Conservation (phyloP, 2,888 invertebrate species). For the Xestia xanthographa region DNA sequence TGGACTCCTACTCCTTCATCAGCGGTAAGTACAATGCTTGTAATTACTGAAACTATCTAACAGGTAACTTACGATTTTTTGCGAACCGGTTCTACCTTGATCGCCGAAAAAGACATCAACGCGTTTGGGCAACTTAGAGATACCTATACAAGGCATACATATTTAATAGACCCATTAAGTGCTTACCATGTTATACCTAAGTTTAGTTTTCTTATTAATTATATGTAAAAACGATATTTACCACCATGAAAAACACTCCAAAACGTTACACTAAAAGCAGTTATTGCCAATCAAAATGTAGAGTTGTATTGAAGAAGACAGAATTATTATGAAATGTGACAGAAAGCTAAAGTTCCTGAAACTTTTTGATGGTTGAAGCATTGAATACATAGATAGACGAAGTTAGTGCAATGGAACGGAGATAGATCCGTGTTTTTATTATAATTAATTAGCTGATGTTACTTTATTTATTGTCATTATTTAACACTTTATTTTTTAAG, state of each 20-base stretch:
- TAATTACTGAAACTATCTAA: conserved; percentile 42
- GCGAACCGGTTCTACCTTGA: conserved; percentile 22
- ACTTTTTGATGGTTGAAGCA: neutral
- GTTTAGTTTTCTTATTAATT: neutral
- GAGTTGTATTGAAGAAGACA: neutral
- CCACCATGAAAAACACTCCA: neutral
- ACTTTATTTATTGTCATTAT: neutral
- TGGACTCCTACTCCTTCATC: conserved; percentile 76
- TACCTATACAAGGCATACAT: conserved; percentile 6
- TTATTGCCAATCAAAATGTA: neutral
- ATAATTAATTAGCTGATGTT: too few species aligned
- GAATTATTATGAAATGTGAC: conserved; percentile 5
- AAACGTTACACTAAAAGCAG: neutral
- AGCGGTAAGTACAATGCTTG: conserved; percentile 81
- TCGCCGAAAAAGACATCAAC: conserved; percentile 76
- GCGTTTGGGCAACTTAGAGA: conserved; percentile 56
- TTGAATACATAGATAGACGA: neutral
- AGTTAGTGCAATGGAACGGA: neutral
- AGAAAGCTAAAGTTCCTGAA: neutral
- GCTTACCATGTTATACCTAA: neutral
- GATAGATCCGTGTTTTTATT: neutral
- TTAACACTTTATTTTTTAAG: neutral
- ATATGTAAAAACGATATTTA: conserved; percentile 7
- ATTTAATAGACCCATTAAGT: conserved; percentile 7
- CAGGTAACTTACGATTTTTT: conserved; percentile 32